Evolutionary conservation across 2,888 invertebrate genomes (phyloP).

Genomic region (Lepetodrilus schrolli): DNA sequence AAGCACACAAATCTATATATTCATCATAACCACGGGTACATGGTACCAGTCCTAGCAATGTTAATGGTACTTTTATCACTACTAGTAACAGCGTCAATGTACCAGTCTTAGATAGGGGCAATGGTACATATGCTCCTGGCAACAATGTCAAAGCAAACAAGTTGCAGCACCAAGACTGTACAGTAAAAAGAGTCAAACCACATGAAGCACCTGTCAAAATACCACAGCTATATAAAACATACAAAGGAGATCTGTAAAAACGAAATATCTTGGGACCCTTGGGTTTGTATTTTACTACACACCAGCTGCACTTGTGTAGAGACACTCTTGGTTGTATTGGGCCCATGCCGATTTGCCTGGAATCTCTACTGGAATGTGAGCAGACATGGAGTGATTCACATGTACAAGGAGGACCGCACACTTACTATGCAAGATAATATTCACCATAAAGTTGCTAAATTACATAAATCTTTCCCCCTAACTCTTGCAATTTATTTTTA

Average conservation of each 20-base stretch:
- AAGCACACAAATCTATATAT: conserved; percentile 23
- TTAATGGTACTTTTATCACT: no score
- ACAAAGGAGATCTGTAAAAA: conserved; percentile 26
- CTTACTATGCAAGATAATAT: no score
- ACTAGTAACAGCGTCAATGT: no score
- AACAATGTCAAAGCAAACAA: not conserved
- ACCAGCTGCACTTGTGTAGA: not conserved
- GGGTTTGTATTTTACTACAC: not conserved
- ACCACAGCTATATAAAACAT: conserved; percentile 24
- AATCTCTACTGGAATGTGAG: conserved; percentile 10
- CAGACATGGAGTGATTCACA: no score
- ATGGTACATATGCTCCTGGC: no score
- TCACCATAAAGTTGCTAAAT: no score
- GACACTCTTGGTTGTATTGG: not conserved
- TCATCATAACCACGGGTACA: not conserved
- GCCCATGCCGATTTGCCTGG: not conserved
- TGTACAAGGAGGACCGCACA: no score
- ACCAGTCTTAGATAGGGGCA: no score
- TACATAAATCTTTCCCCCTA: no score
- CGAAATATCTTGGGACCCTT: conserved; percentile 9
- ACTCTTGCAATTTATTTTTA: no score
- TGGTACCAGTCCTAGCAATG: not conserved
- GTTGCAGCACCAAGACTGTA: not conserved
- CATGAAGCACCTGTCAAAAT: conserved; percentile 7
- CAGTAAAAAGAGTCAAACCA: conserved; percentile 4